These are phyloP conservation scores for Cinclus cinclus DNA, from an alignment of 2,113 vertebrate genomes.

Conservation along the genomic window DNA sequence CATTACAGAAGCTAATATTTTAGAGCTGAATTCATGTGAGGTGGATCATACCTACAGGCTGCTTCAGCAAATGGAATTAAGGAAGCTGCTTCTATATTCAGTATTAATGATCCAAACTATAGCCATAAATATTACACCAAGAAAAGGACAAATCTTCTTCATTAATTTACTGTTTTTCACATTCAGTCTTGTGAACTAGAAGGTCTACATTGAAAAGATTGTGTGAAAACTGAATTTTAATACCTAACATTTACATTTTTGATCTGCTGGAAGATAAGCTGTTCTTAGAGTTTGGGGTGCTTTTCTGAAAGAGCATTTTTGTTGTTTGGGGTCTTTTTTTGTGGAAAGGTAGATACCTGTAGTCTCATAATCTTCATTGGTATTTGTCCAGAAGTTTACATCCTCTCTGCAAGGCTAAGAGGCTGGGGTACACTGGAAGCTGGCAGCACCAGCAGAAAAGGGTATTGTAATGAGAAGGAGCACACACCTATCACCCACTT, in stretches of 20 bases:
- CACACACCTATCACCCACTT: neutral
- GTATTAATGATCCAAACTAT: neutral
- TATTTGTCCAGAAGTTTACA: neutral
- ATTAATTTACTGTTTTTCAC: constrained; percentile 2
- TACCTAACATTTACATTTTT: neutral
- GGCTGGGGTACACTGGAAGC: neutral
- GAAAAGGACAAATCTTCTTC: neutral
- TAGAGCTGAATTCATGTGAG: neutral
- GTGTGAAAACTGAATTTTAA: neutral
- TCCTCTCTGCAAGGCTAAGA: neutral
- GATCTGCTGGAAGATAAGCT: neutral
- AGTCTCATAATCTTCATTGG: neutral
- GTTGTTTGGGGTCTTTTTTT: neutral
- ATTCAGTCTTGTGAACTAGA: neutral
- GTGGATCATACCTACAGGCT: neutral
- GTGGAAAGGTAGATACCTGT: neutral
- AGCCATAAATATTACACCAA: neutral
- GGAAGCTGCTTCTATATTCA: neutral
- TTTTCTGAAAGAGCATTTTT: neutral
- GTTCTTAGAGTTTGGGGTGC: neutral
- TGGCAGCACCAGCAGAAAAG: neutral
- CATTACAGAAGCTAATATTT: neutral
- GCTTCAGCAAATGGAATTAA: constrained; percentile 26
- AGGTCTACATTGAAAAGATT: neutral
- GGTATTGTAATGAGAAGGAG: neutral